Percentiles rank a stretch among this genome's conserved stretches.
Evolutionary conservation across 2,797 vertebrate genomes (phyloP).

Genomic region (Vultur gryphus): DNA sequence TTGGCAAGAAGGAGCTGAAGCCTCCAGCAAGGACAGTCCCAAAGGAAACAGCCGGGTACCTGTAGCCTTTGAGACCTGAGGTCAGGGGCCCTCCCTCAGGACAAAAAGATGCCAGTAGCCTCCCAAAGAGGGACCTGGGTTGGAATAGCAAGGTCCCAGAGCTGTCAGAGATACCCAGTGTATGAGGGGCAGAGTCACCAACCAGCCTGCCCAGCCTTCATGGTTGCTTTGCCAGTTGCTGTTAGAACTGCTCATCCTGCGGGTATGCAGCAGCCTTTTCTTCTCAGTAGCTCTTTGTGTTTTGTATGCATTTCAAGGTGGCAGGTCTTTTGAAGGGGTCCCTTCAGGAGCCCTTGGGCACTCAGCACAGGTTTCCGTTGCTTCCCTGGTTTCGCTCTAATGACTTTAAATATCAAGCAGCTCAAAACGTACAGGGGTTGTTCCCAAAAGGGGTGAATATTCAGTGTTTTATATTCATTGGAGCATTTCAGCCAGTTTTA

Average conservation of each 20-base stretch:
- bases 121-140: background rate
- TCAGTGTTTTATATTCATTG: background rate
- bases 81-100: background rate
- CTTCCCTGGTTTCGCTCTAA: background rate
- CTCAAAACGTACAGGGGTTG: background rate
- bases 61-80: background rate
- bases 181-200: background rate
- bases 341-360: background rate
- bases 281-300: background rate
- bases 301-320: background rate
- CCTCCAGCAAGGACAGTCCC: background rate
- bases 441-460: background rate
- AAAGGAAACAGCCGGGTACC: background rate
- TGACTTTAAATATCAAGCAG: background rate
- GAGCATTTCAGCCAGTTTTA: constrained; percentile 13
- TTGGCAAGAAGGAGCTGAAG: background rate
- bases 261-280: background rate
- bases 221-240: background rate
- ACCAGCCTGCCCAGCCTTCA: background rate
- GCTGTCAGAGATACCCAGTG: background rate
- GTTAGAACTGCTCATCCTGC: background rate
- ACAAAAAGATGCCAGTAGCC: background rate
- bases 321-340: background rate
- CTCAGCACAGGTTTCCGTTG: background rate
- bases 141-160: background rate